Conservation (phyloP, 2,113 vertebrate species). For the Epinephelus lanceolatus region DNA sequence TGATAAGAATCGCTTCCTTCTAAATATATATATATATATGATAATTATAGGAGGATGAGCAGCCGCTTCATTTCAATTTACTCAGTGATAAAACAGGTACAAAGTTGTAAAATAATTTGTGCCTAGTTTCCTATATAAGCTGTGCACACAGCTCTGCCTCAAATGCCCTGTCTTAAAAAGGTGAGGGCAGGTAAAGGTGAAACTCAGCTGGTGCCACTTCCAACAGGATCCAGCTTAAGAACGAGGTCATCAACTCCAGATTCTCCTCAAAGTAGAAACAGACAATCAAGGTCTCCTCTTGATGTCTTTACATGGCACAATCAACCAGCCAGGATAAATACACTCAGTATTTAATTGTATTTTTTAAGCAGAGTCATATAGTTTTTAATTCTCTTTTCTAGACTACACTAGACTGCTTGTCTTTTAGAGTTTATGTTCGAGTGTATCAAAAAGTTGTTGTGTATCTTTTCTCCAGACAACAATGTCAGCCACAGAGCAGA, state of each 20-base stretch:
- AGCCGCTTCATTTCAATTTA: background rate
- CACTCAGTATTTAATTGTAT: background rate
- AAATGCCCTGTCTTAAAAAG: conserved; percentile 35
- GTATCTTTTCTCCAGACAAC: background rate
- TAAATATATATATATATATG: background rate
- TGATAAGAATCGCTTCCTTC: too few species aligned
- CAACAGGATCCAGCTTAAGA: conserved; percentile 53
- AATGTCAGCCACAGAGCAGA: too few species aligned
- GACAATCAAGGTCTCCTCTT: conserved; percentile 8
- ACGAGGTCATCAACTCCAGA: conserved; percentile 50
- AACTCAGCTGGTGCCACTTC: conserved; percentile 34
- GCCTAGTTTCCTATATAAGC: background rate
- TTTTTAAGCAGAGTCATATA: background rate
- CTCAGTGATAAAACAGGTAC: background rate
- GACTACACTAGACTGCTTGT: background rate
- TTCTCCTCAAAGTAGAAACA: conserved; percentile 31
- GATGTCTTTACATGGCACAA: conserved; percentile 19
- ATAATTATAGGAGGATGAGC: background rate
- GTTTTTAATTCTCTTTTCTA: background rate
- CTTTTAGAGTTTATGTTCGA: background rate
- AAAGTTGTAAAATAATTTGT: background rate
- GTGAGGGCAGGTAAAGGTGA: conserved; percentile 44
- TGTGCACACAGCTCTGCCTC: conserved; percentile 1
- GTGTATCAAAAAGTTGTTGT: too few species aligned
- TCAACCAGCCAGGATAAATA: background rate